Conservation (phyloP, 1,140 invertebrate species). For the Antheraea mylitta region DNA sequence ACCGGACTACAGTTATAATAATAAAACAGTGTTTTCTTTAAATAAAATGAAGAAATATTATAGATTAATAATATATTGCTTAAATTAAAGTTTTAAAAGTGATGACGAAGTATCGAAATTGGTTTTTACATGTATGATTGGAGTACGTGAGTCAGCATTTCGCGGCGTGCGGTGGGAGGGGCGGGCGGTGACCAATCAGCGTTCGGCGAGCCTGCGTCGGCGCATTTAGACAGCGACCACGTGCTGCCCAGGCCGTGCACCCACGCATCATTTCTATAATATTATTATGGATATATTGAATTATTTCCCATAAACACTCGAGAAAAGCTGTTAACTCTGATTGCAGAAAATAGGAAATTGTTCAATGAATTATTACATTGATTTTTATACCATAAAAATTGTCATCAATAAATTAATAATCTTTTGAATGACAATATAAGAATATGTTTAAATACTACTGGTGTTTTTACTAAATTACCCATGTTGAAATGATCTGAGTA, state of each 20-base stretch:
- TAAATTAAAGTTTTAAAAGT: neutral
- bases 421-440: too few species aligned
- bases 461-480: neutral
- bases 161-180: conserved; percentile 49
- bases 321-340: neutral
- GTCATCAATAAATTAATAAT: too few species aligned
- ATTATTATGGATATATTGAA: neutral
- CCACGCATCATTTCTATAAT: conserved; percentile 3
- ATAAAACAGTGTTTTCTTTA: neutral
- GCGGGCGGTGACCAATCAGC: conserved; percentile 54
- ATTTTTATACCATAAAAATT: too few species aligned
- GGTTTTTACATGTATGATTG: conserved; percentile 5
- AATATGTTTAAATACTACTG: too few species aligned
- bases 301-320: neutral
- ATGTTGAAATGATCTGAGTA: neutral
- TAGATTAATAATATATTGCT: neutral
- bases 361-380: too few species aligned
- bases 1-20: too few species aligned
- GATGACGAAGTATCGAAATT: conserved; percentile 1
- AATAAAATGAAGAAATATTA: neutral
- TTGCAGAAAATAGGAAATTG: too few species aligned
- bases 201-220: conserved; percentile 29
- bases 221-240: conserved; percentile 36
- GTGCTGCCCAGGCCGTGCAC: conserved; percentile 30
- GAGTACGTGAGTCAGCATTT: conserved; percentile 37